Conservation (phyloP, 2,113 vertebrate genomes). For the Fukomys damarensis region DNA sequence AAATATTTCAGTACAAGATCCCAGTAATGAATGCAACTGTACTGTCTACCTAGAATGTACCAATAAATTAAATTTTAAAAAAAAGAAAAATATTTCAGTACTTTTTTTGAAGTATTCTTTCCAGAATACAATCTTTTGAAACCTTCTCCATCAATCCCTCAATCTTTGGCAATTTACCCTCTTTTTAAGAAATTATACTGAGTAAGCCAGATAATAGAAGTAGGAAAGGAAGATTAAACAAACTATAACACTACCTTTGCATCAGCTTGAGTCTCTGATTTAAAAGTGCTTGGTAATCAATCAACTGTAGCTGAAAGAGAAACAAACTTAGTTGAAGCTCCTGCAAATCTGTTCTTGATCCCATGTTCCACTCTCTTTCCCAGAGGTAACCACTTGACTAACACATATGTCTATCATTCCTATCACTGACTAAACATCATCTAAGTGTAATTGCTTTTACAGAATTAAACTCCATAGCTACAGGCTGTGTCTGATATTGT, state of each 20-base stretch:
- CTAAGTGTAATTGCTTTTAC: conserved; percentile 35
- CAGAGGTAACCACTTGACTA: conserved; percentile 33
- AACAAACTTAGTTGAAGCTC: background rate
- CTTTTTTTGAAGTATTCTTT: background rate
- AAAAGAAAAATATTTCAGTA: conserved; percentile 25
- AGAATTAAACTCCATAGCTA: conserved; percentile 49
- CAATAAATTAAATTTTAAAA: no score
- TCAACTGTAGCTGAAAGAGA: conserved; percentile 9
- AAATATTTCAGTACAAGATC: conserved; percentile 3
- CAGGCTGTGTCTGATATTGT: conserved; percentile 24
- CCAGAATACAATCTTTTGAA: background rate
- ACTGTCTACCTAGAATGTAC: no score
- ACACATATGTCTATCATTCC: conserved; percentile 5
- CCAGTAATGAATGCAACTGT: no score
- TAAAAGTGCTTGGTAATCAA: conserved; percentile 39
- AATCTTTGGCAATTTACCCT: background rate
- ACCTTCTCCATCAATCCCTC: background rate
- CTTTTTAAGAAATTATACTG: background rate
- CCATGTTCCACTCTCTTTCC: background rate
- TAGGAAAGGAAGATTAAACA: conserved; percentile 29
- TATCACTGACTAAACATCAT: conserved; percentile 44
- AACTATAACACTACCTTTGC: background rate
- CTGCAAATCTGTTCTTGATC: background rate
- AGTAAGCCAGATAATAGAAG: conserved; percentile 12
- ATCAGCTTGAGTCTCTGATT: conserved; percentile 30